Conservation (phyloP, 2,113 vertebrate genomes). For the Clarias macrocephalus region DNA sequence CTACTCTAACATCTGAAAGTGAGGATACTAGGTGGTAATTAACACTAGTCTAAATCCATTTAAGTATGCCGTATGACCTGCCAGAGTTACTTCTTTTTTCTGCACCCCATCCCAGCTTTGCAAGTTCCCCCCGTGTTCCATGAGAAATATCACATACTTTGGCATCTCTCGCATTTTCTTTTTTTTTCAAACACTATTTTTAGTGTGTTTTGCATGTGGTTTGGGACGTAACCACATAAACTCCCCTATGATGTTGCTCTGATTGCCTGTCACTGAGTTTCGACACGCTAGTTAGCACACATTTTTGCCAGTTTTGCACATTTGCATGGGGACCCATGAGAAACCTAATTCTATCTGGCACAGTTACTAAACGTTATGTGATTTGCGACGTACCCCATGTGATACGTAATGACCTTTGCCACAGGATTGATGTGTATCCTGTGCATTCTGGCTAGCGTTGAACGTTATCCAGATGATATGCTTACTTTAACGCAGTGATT, state of each 20-base stretch:
- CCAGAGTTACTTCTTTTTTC: background rate
- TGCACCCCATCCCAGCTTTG: background rate
- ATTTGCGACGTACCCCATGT: background rate
- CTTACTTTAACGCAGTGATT: background rate
- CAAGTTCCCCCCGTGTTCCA: background rate
- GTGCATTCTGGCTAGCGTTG: background rate
- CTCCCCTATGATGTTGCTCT: background rate
- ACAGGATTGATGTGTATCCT: background rate
- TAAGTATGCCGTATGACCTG: background rate
- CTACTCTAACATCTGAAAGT: background rate
- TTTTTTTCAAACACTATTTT: background rate
- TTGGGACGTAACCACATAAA: background rate
- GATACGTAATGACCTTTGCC: background rate
- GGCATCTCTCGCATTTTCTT: background rate
- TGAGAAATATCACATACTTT: background rate
- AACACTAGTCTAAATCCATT: background rate
- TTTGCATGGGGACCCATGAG: background rate
- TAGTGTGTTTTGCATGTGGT: slow-evolving; percentile 1
- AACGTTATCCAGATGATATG: background rate
- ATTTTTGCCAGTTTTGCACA: background rate
- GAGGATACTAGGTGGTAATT: background rate
- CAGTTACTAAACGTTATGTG: background rate
- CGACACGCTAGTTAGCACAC: background rate
- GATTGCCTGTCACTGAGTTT: background rate
- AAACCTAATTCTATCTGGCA: background rate